These are phyloP conservation scores for Volucella inflata DNA, from an alignment of 2,888 invertebrate genomes.

Conservation along the genomic window DNA sequence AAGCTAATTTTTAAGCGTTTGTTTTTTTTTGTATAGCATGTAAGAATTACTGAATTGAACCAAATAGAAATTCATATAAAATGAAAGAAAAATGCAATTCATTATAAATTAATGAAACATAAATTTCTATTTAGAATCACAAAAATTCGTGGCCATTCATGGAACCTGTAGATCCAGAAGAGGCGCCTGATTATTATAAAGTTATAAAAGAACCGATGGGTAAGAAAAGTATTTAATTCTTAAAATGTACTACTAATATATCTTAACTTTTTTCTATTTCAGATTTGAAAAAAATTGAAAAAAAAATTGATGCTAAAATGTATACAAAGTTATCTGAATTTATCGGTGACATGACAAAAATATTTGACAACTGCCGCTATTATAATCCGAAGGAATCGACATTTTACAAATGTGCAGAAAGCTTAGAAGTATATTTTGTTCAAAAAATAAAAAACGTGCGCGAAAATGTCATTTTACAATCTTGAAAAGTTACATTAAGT, in stretches of 20 bases:
- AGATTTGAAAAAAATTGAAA: conserved; percentile 97
- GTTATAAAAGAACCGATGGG: conserved; percentile 98
- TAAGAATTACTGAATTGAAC: too few species aligned
- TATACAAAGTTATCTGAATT: conserved; percentile 97
- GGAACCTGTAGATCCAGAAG: conserved; percentile 97
- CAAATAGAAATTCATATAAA: background rate
- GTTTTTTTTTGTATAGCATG: too few species aligned
- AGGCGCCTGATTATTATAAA: conserved; percentile 98
- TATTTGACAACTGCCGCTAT: conserved; percentile 99
- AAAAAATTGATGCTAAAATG: conserved; percentile 91
- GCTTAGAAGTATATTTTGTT: conserved; percentile 97
- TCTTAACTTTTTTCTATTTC: conserved; percentile 79
- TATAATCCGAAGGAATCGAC: conserved; percentile 98
- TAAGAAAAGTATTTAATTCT: conserved; percentile 84
- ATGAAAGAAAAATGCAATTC: background rate
- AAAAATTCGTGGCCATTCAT: conserved; percentile 99
- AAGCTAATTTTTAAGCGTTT: too few species aligned
- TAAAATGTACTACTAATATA: conserved; percentile 6
- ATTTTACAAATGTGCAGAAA: conserved; percentile 98
- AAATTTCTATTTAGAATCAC: conserved; percentile 87
- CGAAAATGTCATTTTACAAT: conserved; percentile 88
- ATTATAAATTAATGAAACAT: background rate
- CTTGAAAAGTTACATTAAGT: conserved; percentile 38
- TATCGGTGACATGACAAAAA: conserved; percentile 98
- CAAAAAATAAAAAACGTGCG: conserved; percentile 95